Evolutionary conservation across 2,797 vertebrate species (phyloP), one percentile per base, ranked within the genome.

Genomic region (Poecilia wingei): DNA sequence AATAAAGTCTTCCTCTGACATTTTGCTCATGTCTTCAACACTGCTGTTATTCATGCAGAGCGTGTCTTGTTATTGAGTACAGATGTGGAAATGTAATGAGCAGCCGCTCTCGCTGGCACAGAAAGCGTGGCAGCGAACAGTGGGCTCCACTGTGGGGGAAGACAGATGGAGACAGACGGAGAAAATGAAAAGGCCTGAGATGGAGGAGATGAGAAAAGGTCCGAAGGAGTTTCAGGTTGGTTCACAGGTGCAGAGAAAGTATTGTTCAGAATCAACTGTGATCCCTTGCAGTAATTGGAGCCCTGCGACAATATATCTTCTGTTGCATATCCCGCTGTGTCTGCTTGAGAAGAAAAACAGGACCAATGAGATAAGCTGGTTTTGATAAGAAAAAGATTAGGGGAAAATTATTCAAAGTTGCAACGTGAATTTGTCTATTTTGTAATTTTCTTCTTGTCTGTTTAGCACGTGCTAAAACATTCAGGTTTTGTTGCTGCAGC

Each of bases 51-150:
- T 95, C 91, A 95, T 94, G 85, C 89, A 88, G 89, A 92, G 90
- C 80, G 87, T 88, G 89, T 87, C 83, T 74, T 82, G 78, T 95
- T 94, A 95, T 95, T 93, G 92, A 89, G 88, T 92, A 91, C 95
- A 96, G 95, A 95, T 96, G 95, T 96, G 87, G 82, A 41, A 80
- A 88, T 80, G 91, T 94, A 94, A 96, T 96, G 93, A 95, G 93
- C 81, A 88, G 79, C 70, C 85, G 80, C 81, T 87, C 82, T 85
- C 80, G 87, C 83, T 88, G 82, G 85, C 81, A 89, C 76, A 47
- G 85, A 82, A 87, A 82, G 61, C 76, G 64, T 78, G 68, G 74
- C 55, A 88, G 88, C 87, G 90, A 90, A 94, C 93, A 95, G 86
- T 91, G 86, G 76, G 84, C 81, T 88, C 78, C 49, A 88, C 93